phyloP scores from a whole-genome alignment of 2,888 invertebrate species.

The Drosophila colorata region DNA sequence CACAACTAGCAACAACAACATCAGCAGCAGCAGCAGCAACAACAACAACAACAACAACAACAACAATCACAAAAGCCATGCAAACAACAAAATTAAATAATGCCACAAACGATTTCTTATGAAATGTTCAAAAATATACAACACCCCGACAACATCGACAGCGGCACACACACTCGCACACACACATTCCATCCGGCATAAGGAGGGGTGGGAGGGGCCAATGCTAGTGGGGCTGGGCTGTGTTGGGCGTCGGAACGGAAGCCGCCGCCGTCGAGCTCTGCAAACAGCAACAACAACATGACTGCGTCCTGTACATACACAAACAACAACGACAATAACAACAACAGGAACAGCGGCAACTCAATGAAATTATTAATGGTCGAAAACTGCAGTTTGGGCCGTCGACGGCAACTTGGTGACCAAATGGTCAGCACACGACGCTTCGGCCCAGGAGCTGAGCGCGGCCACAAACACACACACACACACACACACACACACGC shows the following conservation, averaged over 20 bases:
- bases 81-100: constrained; percentile 55
- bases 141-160: constrained; percentile 28
- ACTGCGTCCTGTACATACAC: constrained; percentile 4
- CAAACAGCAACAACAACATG: constrained; percentile 41
- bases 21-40: constrained; percentile 13
- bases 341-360: constrained; percentile 35
- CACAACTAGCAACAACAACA: constrained; percentile 28
- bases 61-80: constrained; percentile 31
- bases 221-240: constrained; percentile 3
- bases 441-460: constrained; percentile 21
- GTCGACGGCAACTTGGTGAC: constrained; percentile 33
- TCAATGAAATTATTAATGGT: constrained; percentile 78
- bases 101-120: constrained; percentile 62
- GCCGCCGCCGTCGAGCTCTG: constrained; percentile 48
- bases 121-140: constrained; percentile 61
- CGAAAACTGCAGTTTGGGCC: constrained; percentile 59
- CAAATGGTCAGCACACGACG: constrained; percentile 45
- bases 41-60: constrained; percentile 26
- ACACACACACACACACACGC: constrained; percentile 15
- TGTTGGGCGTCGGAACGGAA: constrained; percentile 57
- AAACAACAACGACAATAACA: constrained; percentile 21
- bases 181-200: constrained; percentile 25
- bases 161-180: constrained; percentile 28
- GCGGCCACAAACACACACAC: constrained; percentile 8
- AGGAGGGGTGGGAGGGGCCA: not conserved